phyloP scores from a whole-genome alignment of 2,797 vertebrate genomes.

The Nannoperca obscura region DNA sequence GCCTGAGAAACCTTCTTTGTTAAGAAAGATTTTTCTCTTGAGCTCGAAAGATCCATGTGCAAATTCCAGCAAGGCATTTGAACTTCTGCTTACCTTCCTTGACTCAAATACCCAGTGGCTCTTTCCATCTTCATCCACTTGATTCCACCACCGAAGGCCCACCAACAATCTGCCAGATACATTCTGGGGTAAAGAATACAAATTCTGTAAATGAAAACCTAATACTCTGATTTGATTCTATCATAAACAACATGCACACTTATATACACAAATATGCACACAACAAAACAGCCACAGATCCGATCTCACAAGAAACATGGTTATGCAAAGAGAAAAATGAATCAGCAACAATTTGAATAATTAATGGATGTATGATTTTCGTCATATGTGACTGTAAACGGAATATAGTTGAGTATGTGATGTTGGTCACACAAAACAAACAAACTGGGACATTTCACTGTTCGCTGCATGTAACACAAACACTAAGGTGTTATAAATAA shows the following conservation, averaged over 20 bases:
- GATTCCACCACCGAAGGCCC: constrained; percentile 98
- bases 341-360: background rate
- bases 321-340: background rate
- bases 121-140: constrained; percentile 92
- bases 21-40: background rate
- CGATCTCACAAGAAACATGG: background rate
- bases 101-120: constrained; percentile 96
- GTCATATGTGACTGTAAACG: background rate
- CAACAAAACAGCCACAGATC: background rate
- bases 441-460: background rate
- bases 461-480: too few species aligned
- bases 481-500: too few species aligned
- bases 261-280: background rate
- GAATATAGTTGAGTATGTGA: background rate
- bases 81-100: constrained; percentile 84
- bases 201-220: background rate
- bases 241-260: background rate
- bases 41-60: background rate
- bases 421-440: background rate
- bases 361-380: too few species aligned
- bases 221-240: background rate
- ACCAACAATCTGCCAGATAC: constrained; percentile 94
- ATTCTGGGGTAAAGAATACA: constrained; percentile 80
- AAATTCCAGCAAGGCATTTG: constrained; percentile 1
- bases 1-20: background rate